Conservation (phyloP, 2,113 vertebrate genomes). For the Marcusenius ussheri region DNA sequence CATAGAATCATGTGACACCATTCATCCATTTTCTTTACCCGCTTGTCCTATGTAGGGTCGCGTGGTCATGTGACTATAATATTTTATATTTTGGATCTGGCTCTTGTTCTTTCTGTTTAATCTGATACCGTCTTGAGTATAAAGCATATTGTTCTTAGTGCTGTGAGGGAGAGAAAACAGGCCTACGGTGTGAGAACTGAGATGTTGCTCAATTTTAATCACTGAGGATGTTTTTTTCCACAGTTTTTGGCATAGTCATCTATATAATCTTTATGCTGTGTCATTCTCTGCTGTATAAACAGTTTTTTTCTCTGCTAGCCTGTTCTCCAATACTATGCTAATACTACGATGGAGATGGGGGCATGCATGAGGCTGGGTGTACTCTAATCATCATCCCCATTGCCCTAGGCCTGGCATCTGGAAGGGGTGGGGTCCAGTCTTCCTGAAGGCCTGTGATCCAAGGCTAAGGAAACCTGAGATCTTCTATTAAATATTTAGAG, state of each 20-base stretch:
- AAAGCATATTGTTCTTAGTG: background rate
- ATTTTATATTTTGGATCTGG: background rate
- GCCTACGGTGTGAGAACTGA: background rate
- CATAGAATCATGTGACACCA: background rate
- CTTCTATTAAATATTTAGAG: constrained; percentile 71
- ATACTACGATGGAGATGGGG: background rate
- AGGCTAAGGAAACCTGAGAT: constrained; percentile 55
- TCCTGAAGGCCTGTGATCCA: constrained; percentile 55
- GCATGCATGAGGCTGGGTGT: background rate
- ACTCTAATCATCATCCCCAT: background rate
- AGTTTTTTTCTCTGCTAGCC: background rate
- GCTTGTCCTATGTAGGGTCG: background rate
- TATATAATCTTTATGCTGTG: background rate
- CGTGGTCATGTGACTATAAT: background rate
- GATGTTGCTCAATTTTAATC: background rate
- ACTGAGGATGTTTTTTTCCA: background rate
- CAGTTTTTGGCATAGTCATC: background rate
- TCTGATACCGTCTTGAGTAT: background rate
- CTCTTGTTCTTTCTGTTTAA: background rate
- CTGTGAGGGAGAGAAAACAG: background rate
- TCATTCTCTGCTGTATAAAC: background rate
- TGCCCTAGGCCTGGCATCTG: background rate
- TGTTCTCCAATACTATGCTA: background rate
- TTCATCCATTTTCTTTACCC: background rate
- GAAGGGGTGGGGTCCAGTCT: constrained; percentile 28